Evolutionary conservation across 1,140 invertebrate species (phyloP), one percentile per base, ranked within the genome.

Genomic region (Lycorma delicatula): DNA sequence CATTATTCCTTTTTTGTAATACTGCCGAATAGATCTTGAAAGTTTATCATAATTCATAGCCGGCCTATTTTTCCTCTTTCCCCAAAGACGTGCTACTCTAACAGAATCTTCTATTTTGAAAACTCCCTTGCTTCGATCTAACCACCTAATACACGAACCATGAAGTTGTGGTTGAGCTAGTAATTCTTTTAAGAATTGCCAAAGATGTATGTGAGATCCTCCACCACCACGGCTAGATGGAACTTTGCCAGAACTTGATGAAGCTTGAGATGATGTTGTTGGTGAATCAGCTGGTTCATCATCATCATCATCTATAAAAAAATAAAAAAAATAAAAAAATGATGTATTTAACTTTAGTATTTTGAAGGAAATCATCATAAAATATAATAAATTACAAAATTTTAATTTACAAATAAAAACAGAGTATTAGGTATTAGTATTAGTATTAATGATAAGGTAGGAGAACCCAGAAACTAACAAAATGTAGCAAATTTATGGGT

Each of bases 41-140:
- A 99, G 75, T 71, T 99, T 99, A 78, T 99, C 97, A 75, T 99
- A 99, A 76, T 99, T 99, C 96, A 99, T 99, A 2, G 94, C 93
- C 0, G 96, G 94, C 12, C 96, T 79, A 75, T 99, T 99, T 74
- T 99, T 99, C 41, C 96, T 79, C 61, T 90, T 85, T 31, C 97
- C 97, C 97, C 97, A 99, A 4, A 97, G 79, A 58, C 87, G 80
- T 0, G 97, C 97, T 20, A 99, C 93, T 60, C 89, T 81, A 18
- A 96, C 92, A 5, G 93, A 97, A 75, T 98, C 95, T 73, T 99
- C 96, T 69, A 99, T 99, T 78, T 98, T 99, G 79, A 99, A 99
- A 9, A 98, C 90, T 13, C 96, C 94, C 72, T 91, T 90, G 68
- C 77, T 80, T 64, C 93, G 82, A 69, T 99, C 93, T 56, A 98